A percentile compares a stretch with the other conserved stretches of the same genome.
Evolutionary conservation across 2,113 vertebrate species (phyloP).

Genomic region (Cisticola juncidis): DNA sequence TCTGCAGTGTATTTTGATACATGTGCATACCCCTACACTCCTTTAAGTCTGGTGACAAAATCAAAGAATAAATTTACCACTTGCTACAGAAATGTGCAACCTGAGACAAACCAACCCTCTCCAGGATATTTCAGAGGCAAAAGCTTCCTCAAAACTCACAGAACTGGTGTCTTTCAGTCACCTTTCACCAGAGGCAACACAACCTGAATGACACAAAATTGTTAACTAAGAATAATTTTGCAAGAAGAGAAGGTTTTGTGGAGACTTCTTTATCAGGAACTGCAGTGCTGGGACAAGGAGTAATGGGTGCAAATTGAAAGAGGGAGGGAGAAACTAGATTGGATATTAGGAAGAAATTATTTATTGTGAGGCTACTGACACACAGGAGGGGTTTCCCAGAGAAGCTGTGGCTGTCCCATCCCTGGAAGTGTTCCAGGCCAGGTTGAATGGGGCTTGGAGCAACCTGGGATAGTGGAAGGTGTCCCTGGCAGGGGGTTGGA

Average conservation of each 20-base stretch:
- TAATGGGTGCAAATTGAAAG: neutral
- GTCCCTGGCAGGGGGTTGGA: neutral
- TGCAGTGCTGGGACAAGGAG: neutral
- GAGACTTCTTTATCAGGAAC: neutral
- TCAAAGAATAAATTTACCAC: neutral
- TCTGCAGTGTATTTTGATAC: neutral
- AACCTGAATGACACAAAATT: neutral
- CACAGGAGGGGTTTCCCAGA: neutral
- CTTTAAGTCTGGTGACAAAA: neutral
- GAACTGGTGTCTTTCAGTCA: neutral
- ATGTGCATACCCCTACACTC: neutral
- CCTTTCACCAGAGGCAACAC: neutral
- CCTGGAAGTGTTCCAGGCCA: neutral
- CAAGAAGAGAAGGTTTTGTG: neutral
- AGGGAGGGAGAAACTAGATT: neutral
- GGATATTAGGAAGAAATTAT: neutral
- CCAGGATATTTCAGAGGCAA: neutral
- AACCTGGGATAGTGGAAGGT: neutral
- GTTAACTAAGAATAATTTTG: neutral
- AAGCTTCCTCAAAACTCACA: neutral
- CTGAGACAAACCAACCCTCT: rapidly evolving
- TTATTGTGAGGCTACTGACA: neutral
- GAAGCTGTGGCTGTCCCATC: neutral
- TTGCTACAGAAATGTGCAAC: neutral
- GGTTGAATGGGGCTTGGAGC: neutral